Evolutionary conservation across 2,113 vertebrate species (phyloP), one percentile per base, ranked within the genome.

Genomic region (Actinemys pallida): DNA sequence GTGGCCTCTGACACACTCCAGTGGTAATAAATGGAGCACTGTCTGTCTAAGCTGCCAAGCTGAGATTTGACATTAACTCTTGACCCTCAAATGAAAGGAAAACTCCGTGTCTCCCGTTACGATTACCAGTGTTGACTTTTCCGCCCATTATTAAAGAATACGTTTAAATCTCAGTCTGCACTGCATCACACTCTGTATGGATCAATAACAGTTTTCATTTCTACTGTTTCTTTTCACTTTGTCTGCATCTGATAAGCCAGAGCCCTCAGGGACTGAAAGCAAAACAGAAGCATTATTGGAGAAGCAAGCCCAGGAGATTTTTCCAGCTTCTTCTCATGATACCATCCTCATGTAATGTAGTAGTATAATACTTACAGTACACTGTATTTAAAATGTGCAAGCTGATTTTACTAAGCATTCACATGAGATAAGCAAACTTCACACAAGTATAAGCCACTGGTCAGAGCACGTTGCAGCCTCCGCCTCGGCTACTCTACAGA

Each of bases 71-170:
- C 92, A 92, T 95, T 92, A 95, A 96, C 90, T 96, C 87, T 88
- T 96, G 96, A 97, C 97, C 97, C 87, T 93, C 87, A 94, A 95
- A 96, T 96, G 96, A 96, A 97, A 97, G 94, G 95, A 96, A 97
- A 97, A 96, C 94, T 93, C 65, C 75, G 83, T 92, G 96, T 97
- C 95, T 97, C 95, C 90, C 65, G 92, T 97, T 95, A 81, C 87
- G 89, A 96, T 89, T 96, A 95, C 92, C 96, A 97, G 95, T 96
- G 96, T 97, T 97, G 93, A 97, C 95, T 97, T 97, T 96, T 95
- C 79, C 91, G 83, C 88, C 93, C 95, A 94, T 95, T 97, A 95
- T 96, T 97, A 97, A 97, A 95, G 93, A 96, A 92, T 53, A 97
- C 81, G 95, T 96, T 96, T 93, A 16, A 7, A 47, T 75, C 96